Conservation (phyloP, 2,113 vertebrate genomes). For the Pavo muticus region DNA sequence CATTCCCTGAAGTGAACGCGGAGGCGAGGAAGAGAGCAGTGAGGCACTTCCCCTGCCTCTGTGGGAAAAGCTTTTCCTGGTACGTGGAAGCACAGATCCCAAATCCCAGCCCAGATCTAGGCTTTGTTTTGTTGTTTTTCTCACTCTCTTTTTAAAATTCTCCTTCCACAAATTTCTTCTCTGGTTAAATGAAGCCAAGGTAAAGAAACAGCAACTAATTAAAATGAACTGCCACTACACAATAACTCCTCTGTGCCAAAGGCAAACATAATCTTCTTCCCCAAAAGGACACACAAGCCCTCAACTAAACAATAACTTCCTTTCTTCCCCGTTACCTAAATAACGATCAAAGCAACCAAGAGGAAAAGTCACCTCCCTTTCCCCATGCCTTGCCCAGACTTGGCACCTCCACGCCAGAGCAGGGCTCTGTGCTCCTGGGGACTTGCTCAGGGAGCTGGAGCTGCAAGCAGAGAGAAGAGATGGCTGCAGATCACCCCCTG, state of each 20-base stretch:
- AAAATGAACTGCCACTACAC: neutral
- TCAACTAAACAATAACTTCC: slow-evolving; percentile 49
- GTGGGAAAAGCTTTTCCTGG: neutral
- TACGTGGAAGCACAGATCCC: neutral
- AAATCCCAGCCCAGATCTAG: neutral
- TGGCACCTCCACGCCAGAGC: neutral
- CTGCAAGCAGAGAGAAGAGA: neutral
- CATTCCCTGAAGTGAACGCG: neutral
- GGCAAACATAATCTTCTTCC: slow-evolving; percentile 26
- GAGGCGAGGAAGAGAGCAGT: neutral
- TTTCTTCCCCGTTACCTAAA: neutral
- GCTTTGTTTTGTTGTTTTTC: neutral
- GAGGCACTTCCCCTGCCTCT: neutral
- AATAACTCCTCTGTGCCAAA: neutral
- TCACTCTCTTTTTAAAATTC: neutral
- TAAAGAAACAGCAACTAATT: slow-evolving; percentile 24
- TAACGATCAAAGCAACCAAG: slow-evolving; percentile 4
- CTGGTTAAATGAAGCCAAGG: neutral
- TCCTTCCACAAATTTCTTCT: neutral
- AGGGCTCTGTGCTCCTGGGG: neutral
- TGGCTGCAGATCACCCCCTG: neutral
- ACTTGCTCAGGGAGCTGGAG: neutral
- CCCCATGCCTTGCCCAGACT: neutral
- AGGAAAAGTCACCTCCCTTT: neutral
- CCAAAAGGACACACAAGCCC: neutral